These are phyloP conservation scores for Ammodytes marinus DNA, from an alignment of 2,113 vertebrate species.

Conservation along the genomic window DNA sequence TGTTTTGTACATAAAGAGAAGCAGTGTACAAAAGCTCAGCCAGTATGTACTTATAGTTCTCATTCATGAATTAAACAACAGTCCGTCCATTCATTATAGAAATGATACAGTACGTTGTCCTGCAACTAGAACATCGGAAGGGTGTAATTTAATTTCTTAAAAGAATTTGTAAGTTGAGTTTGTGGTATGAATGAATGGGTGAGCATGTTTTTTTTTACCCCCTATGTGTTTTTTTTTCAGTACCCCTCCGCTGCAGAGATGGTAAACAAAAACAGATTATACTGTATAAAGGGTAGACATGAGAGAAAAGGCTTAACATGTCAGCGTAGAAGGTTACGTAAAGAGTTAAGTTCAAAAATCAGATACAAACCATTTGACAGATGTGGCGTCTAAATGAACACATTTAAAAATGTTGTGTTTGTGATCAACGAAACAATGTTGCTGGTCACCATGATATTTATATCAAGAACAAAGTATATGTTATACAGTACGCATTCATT, in stretches of 20 bases:
- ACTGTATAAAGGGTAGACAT: background rate
- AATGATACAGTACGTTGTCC: constrained; percentile 13
- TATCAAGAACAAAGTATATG: too few relatives aligned
- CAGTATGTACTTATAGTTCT: background rate
- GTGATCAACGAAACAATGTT: background rate
- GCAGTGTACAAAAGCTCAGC: background rate
- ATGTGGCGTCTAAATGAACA: too few relatives aligned
- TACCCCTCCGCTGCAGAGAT: background rate
- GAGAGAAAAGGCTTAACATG: background rate
- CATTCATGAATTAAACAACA: constrained; percentile 25
- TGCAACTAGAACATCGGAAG: background rate
- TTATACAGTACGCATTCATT: too few relatives aligned
- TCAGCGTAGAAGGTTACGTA: background rate
- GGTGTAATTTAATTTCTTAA: constrained; percentile 52
- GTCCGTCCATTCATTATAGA: constrained; percentile 25
- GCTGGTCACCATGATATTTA: background rate
- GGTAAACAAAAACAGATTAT: background rate
- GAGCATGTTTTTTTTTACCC: background rate
- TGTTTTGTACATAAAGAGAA: background rate
- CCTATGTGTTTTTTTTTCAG: background rate
- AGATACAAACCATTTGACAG: too few relatives aligned
- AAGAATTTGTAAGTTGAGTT: constrained; percentile 18
- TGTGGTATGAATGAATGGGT: constrained; percentile 11
- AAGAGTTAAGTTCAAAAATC: background rate
- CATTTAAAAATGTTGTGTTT: too few relatives aligned